Conservation (phyloP, 2,797 vertebrate genomes). For the Pangasius krempfi region DNA sequence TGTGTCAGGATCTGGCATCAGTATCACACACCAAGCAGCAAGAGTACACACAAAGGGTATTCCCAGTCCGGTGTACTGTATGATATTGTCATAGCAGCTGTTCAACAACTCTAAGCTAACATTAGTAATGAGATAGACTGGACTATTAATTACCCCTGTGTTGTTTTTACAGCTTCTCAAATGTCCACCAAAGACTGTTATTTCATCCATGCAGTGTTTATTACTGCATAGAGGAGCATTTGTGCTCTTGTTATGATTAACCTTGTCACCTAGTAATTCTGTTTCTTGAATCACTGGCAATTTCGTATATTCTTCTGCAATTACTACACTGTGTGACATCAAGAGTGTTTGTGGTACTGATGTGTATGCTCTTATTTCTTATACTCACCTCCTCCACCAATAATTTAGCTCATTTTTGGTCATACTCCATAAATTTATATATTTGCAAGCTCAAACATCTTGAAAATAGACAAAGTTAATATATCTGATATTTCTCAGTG, state of each 20-base stretch:
- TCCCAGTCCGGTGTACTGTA: neutral
- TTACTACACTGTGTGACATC: neutral
- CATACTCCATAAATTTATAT: neutral
- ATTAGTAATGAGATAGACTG: neutral
- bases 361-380: neutral
- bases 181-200: constrained; percentile 7
- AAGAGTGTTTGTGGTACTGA: neutral
- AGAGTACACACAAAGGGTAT: neutral
- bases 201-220: neutral
- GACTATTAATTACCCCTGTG: neutral
- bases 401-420: neutral
- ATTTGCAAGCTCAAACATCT: neutral
- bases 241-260: neutral
- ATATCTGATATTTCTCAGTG: neutral
- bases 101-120: neutral
- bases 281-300: neutral
- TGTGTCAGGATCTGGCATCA: neutral
- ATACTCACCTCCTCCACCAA: neutral
- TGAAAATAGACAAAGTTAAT: neutral
- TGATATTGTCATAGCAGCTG: constrained; percentile 19
- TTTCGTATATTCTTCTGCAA: neutral
- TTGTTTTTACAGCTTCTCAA: constrained; percentile 17
- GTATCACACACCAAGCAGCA: neutral
- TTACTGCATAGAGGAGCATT: neutral
- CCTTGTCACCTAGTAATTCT: neutral